phyloP scores from a whole-genome alignment of 1,140 invertebrate genomes.

The Danaus plexippus region DNA sequence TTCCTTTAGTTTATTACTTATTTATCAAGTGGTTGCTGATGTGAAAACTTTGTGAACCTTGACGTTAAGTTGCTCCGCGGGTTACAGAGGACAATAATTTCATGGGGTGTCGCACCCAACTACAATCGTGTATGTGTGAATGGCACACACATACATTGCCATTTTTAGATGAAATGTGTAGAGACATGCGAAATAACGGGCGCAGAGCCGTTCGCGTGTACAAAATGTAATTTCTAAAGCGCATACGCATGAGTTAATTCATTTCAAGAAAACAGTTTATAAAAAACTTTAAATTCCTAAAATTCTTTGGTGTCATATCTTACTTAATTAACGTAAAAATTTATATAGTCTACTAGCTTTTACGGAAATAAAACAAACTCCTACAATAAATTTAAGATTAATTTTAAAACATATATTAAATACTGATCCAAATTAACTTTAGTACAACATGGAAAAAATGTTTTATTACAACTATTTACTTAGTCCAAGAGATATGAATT shows the following conservation, averaged over 20 bases:
- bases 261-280: too few species aligned
- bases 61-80: slow-evolving; percentile 22
- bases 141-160: slow-evolving; percentile 29
- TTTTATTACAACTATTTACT: slow-evolving; percentile 6
- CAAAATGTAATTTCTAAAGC: slow-evolving; percentile 37
- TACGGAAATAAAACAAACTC: too few species aligned
- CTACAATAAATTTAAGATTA: too few species aligned
- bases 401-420: too few species aligned
- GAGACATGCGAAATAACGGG: slow-evolving; percentile 31
- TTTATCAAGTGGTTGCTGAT: too few species aligned
- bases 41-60: slow-evolving; percentile 3
- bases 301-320: too few species aligned
- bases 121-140: slow-evolving; percentile 24
- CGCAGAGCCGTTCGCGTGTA: slow-evolving; percentile 39
- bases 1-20: too few species aligned
- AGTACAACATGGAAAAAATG: too few species aligned
- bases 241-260: slow-evolving; percentile 24
- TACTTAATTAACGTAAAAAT: too few species aligned
- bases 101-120: slow-evolving; percentile 54
- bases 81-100: slow-evolving; percentile 42
- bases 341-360: too few species aligned
- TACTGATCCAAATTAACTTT: too few species aligned
- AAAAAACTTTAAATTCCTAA: too few species aligned
- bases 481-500: slow-evolving; percentile 9
- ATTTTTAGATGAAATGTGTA: slow-evolving; percentile 27